phyloP scores from a whole-genome alignment of 2,888 invertebrate genomes.

The Hirtodrosophila duncani region DNA sequence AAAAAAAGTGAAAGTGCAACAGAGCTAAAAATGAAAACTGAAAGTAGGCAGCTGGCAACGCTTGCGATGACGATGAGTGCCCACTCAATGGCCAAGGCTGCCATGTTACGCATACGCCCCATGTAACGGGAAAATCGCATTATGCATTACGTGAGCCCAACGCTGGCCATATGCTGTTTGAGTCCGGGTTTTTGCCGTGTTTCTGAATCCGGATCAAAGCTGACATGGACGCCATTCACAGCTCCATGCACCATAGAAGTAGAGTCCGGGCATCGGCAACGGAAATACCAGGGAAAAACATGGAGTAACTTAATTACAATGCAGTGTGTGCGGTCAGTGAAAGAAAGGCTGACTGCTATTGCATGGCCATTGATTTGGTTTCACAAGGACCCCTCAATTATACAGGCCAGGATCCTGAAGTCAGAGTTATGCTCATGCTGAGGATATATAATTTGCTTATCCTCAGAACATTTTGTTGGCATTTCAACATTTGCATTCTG shows the following conservation, averaged over 20 bases:
- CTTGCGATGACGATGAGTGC: constrained; percentile 5
- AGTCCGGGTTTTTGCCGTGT: no score
- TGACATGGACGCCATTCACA: no score
- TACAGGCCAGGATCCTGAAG: constrained; percentile 8
- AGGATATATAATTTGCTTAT: no score
- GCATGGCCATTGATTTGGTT: constrained; percentile 31
- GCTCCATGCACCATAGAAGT: no score
- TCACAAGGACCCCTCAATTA: constrained; percentile 39
- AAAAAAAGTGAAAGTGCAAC: no score
- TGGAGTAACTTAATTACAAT: constrained; percentile 42
- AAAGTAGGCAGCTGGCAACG: constrained; percentile 19
- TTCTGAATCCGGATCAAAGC: no score
- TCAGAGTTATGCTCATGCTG: no score
- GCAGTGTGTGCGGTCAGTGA: no score
- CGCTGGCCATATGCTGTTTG: not conserved
- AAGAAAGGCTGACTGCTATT: not conserved
- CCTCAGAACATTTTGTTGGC: constrained; percentile 21
- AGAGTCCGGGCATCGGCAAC: not conserved
- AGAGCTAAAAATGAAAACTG: not conserved
- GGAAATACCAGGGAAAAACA: constrained; percentile 6
- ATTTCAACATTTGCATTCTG: constrained; percentile 53
- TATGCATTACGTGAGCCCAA: constrained; percentile 20
- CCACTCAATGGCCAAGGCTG: no score
- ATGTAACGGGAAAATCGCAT: constrained; percentile 43
- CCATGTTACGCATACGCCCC: constrained; percentile 48